These are phyloP conservation scores for Platycercus adscitus DNA, from an alignment of 2,113 vertebrate genomes.

Conservation along the genomic window DNA sequence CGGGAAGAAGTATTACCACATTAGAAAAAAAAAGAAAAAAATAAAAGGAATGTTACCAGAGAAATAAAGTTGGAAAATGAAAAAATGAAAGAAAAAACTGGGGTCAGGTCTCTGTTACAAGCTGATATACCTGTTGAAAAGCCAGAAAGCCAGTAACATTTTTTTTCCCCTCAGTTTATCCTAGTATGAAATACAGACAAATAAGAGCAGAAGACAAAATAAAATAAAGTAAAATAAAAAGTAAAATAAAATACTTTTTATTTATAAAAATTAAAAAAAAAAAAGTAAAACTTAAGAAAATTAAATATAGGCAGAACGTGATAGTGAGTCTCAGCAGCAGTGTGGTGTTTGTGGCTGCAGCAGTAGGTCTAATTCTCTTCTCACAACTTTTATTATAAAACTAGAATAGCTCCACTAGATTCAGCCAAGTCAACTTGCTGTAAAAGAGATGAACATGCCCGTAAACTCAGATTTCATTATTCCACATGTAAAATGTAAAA, in stretches of 20 bases:
- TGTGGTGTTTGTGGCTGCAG: background rate
- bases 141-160: background rate
- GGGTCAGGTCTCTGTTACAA: background rate
- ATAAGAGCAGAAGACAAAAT: background rate
- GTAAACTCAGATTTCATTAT: background rate
- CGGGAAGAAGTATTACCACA: background rate
- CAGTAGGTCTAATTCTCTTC: background rate
- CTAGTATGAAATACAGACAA: background rate
- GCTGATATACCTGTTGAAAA: background rate
- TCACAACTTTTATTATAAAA: background rate
- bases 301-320: background rate
- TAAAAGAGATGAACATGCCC: background rate
- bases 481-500: background rate
- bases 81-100: background rate
- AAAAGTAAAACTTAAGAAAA: background rate
- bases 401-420: background rate
- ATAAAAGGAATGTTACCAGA: background rate
- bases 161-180: background rate
- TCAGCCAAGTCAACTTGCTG: background rate
- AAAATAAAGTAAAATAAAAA: no score
- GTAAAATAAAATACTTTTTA: no score
- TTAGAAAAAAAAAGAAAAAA: background rate
- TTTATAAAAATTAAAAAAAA: no score
- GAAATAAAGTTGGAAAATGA: background rate
- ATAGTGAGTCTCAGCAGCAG: background rate